Evolutionary conservation across 1,140 invertebrate genomes (phyloP).

Genomic region (Micrasema longulum): DNA sequence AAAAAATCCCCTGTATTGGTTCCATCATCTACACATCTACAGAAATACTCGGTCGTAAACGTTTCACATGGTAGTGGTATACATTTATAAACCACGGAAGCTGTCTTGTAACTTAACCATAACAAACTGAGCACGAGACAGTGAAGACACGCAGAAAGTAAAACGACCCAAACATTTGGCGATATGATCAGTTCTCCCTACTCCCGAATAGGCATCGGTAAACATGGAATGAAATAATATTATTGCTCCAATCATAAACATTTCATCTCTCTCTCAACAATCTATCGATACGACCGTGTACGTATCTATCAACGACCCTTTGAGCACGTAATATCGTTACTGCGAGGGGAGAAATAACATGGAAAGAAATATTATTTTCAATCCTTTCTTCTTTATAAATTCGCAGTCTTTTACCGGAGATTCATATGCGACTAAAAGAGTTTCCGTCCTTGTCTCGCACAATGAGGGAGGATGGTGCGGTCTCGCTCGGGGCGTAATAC

Average conservation of each 20-base stretch:
- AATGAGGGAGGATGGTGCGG: conserved; percentile 1
- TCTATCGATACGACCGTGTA: conserved; percentile 39
- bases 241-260: conserved; percentile 49
- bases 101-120: conserved; percentile 30
- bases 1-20: conserved; percentile 1
- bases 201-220: conserved; percentile 24
- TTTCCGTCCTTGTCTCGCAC: conserved; percentile 13
- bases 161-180: conserved; percentile 36
- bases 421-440: conserved; percentile 34
- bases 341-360: conserved; percentile 37
- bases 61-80: conserved; percentile 18
- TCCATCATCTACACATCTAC: not conserved
- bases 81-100: conserved; percentile 19
- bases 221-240: conserved; percentile 47
- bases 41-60: conserved; percentile 17
- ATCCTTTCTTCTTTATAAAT: conserved; percentile 51
- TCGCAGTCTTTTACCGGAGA: conserved; percentile 52
- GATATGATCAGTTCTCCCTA: conserved; percentile 10
- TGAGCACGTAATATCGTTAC: conserved; percentile 53
- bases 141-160: conserved; percentile 35
- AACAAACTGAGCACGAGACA: conserved; percentile 8
- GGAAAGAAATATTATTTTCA: conserved; percentile 49
- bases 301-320: conserved; percentile 36
- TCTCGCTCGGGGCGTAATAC: conserved; percentile 32
- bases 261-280: conserved; percentile 44